Conservation (phyloP, 2,888 invertebrate species). For the Brenthis daphne region DNA sequence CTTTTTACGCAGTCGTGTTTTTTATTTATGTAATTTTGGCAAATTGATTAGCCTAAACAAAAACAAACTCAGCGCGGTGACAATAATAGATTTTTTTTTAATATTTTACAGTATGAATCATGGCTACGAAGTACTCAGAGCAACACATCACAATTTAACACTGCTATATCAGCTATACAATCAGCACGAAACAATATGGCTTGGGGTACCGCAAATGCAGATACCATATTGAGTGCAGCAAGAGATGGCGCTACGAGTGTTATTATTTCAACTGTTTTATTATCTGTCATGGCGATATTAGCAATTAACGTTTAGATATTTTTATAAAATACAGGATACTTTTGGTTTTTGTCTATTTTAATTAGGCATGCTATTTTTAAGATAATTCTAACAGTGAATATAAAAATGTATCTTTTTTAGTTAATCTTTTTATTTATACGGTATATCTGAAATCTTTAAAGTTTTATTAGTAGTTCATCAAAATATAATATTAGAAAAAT, state of each 20-base stretch:
- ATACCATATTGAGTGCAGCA: slow-evolving; percentile 56
- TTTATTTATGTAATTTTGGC: too few relatives aligned
- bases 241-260: slow-evolving; percentile 50
- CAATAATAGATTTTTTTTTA: too few relatives aligned
- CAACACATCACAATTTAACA: slow-evolving; percentile 51
- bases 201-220: slow-evolving; percentile 65
- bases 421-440: too few relatives aligned
- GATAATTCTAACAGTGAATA: too few relatives aligned
- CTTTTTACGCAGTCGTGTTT: too few relatives aligned
- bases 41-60: too few relatives aligned
- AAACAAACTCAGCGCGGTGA: too few relatives aligned
- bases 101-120: slow-evolving; percentile 57
- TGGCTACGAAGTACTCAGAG: slow-evolving; percentile 63
- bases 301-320: slow-evolving; percentile 43
- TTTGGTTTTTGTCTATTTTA: neutral
- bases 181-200: slow-evolving; percentile 62
- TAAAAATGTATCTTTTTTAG: too few relatives aligned
- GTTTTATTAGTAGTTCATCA: too few relatives aligned
- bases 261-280: slow-evolving; percentile 47
- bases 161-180: slow-evolving; percentile 55
- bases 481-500: too few relatives aligned
- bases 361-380: neutral
- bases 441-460: too few relatives aligned
- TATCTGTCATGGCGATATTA: slow-evolving; percentile 38
- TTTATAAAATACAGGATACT: neutral